These are phyloP conservation scores for Drosophila cardini DNA, from an alignment of 1,140 invertebrate species.

Conservation along the genomic window DNA sequence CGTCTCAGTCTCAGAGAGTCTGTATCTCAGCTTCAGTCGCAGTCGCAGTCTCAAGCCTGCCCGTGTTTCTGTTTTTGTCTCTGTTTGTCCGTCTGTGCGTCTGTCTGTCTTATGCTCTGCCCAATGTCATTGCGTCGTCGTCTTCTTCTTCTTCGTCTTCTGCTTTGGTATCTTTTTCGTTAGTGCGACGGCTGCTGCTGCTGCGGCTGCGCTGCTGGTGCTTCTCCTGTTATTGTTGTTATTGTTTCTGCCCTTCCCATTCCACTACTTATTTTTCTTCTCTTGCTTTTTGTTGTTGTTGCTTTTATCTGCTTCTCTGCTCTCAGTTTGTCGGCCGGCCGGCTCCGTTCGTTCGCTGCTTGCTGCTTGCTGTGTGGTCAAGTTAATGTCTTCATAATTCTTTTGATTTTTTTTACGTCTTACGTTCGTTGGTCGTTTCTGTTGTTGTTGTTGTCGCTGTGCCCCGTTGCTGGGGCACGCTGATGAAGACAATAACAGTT, in stretches of 20 bases:
- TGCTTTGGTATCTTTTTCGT: conserved; percentile 51
- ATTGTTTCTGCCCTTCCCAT: conserved; percentile 25
- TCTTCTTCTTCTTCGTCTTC: conserved; percentile 13
- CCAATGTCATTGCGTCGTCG: conserved; percentile 59
- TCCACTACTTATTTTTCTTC: not conserved
- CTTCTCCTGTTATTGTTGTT: conserved; percentile 12
- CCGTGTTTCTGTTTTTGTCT: conserved; percentile 22
- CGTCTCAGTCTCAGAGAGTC: not conserved
- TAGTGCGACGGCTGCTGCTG: conserved; percentile 9
- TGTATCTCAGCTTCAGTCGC: not conserved
- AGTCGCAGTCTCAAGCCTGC: conserved; percentile 15
- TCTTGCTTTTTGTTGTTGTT: conserved; percentile 26
- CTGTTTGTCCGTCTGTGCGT: conserved; percentile 33
- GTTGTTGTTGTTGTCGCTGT: conserved; percentile 41
- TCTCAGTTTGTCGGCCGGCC: conserved; percentile 15
- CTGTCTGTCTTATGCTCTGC: conserved; percentile 32
- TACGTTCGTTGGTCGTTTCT: conserved; percentile 40
- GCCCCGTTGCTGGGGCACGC: conserved; percentile 56
- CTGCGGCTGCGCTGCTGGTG: conserved; percentile 2
- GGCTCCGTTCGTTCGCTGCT: conserved; percentile 37
- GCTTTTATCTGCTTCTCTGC: conserved; percentile 51
- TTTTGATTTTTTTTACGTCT: conserved; percentile 72
- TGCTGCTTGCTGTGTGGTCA: conserved; percentile 75
- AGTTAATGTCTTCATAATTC: conserved; percentile 83
- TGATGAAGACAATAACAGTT: conserved; percentile 83